Percentiles rank a stretch among this genome's conserved stretches.
These are phyloP conservation scores for Salvator merianae DNA, from an alignment of 2,113 vertebrate genomes.

Conservation along the genomic window DNA sequence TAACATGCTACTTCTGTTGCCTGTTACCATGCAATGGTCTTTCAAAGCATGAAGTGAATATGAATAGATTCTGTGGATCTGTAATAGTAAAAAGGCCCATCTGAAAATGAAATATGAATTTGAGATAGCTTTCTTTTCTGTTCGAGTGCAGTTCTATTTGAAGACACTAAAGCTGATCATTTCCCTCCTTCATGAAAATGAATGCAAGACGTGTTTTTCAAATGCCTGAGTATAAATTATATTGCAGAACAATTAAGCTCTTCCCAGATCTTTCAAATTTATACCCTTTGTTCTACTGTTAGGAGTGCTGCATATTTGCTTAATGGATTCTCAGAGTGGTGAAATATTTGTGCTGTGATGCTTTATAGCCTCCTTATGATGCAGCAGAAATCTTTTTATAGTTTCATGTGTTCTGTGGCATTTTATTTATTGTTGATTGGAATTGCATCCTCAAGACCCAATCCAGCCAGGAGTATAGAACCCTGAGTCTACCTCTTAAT, in stretches of 20 bases:
- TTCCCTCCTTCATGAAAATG: constrained; percentile 22
- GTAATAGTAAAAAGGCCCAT: too few relatives aligned
- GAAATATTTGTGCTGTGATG: constrained; percentile 30
- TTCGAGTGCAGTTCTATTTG: neutral
- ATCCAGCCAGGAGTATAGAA: neutral
- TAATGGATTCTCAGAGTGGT: constrained; percentile 6
- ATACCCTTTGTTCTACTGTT: neutral
- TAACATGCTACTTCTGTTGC: too few relatives aligned
- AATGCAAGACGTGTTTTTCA: neutral
- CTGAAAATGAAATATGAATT: too few relatives aligned
- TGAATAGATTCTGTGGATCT: neutral
- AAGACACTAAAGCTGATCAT: constrained; percentile 1
- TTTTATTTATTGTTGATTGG: neutral
- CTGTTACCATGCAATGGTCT: neutral
- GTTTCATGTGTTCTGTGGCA: neutral
- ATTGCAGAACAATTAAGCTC: constrained; percentile 5
- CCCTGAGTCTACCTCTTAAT: neutral
- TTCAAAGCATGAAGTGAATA: constrained; percentile 21
- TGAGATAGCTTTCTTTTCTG: constrained; percentile 7
- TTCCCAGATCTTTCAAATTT: constrained; percentile 28
- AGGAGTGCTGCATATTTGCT: constrained; percentile 19
- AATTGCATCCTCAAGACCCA: neutral
- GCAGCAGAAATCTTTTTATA: neutral
- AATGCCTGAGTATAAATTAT: constrained; percentile 5
- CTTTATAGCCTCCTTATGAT: constrained; percentile 8